These are phyloP conservation scores for Enteromius anoplus DNA, from an alignment of 2,797 vertebrate species.

Conservation along the genomic window DNA sequence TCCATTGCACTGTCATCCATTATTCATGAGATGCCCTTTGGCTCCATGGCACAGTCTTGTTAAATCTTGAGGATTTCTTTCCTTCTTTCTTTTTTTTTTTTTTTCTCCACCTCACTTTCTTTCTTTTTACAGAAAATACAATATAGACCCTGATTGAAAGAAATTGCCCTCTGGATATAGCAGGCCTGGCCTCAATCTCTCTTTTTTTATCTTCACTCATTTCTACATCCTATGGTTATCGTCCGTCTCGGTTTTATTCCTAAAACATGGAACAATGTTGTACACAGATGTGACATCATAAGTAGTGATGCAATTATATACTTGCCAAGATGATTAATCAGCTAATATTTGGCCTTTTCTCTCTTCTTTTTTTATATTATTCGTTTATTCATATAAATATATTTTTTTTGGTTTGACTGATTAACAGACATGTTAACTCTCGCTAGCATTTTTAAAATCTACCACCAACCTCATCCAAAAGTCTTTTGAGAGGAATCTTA, in stretches of 20 bases:
- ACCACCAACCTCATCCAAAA: background rate
- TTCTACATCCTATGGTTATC: slow-evolving; percentile 15
- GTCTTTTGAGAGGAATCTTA: background rate
- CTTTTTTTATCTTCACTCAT: slow-evolving; percentile 23
- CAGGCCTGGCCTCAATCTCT: slow-evolving; percentile 47
- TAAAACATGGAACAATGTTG: background rate
- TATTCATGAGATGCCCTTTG: slow-evolving; percentile 77
- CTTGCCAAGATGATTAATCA: background rate
- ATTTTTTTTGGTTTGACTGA: background rate
- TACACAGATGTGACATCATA: background rate
- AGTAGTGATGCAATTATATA: background rate
- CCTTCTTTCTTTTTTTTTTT: slow-evolving; percentile 58
- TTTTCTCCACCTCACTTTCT: slow-evolving; percentile 65
- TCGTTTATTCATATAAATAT: too few species aligned
- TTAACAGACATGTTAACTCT: background rate
- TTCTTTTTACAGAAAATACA: slow-evolving; percentile 65
- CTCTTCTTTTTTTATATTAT: background rate
- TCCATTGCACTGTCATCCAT: slow-evolving; percentile 63
- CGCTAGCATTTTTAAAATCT: background rate
- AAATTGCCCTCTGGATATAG: slow-evolving; percentile 66
- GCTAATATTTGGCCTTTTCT: background rate
- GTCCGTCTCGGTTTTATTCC: background rate
- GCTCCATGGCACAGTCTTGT: slow-evolving; percentile 72
- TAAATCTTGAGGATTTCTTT: slow-evolving; percentile 73
- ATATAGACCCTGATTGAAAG: slow-evolving; percentile 69